These are phyloP conservation scores for Catharus fuscescens DNA, from an alignment of 2,113 vertebrate genomes.

Conservation along the genomic window DNA sequence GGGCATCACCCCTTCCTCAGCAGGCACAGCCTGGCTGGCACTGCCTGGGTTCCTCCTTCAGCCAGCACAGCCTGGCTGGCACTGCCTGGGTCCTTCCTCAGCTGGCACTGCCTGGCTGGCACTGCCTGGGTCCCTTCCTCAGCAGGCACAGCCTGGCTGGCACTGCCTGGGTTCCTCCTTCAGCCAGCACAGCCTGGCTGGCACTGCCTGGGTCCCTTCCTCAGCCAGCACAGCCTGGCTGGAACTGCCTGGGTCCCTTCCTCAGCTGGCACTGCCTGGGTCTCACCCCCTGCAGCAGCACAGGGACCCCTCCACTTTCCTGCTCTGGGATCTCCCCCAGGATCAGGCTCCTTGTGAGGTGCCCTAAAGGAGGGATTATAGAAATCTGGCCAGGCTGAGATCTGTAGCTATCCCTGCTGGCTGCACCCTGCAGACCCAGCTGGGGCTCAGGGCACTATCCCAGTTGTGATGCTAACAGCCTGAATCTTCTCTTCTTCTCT, in stretches of 20 bases:
- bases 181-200: not conserved
- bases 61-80: not conserved
- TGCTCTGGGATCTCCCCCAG: not conserved
- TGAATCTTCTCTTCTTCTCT: not conserved
- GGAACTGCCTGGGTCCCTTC: not conserved
- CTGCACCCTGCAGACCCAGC: not conserved
- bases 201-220: not conserved
- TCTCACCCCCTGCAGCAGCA: not conserved
- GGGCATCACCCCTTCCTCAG: not conserved
- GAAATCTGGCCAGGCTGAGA: not conserved
- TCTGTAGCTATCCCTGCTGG: not conserved
- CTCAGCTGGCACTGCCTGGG: not conserved
- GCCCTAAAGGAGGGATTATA: rapidly evolving
- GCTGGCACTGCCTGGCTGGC: not conserved
- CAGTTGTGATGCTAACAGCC: not conserved
- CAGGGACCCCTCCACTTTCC: not conserved
- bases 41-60: too few species aligned
- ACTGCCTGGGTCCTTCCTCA: too few species aligned
- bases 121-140: too few species aligned
- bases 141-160: not conserved
- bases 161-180: not conserved
- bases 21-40: not conserved
- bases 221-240: too few species aligned
- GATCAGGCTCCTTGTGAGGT: not conserved
- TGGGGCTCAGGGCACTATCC: not conserved